These are phyloP conservation scores for Hydrotaea diabolus DNA, from an alignment of 2,888 invertebrate species.

Conservation along the genomic window DNA sequence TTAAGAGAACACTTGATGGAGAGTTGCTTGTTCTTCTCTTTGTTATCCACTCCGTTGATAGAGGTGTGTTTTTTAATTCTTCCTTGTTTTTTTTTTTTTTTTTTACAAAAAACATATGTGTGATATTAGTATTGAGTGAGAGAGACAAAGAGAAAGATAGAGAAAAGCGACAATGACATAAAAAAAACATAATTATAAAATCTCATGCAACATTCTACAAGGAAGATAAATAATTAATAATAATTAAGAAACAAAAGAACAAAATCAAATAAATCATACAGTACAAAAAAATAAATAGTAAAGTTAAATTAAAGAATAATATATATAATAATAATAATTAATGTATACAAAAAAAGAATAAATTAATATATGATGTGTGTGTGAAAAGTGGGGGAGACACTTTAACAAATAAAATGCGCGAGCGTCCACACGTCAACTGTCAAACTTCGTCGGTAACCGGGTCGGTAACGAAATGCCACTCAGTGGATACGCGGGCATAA, in stretches of 20 bases:
- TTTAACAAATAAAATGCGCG: background rate
- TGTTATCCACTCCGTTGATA: too few species aligned
- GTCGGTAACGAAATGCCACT: too few species aligned
- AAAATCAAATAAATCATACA: slow-evolving; percentile 55
- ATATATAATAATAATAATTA: slow-evolving; percentile 7
- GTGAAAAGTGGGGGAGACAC: background rate
- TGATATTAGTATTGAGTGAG: slow-evolving; percentile 64
- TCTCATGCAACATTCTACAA: slow-evolving; percentile 80
- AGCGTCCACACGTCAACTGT: background rate
- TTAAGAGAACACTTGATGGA: too few species aligned
- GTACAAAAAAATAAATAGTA: slow-evolving; percentile 12
- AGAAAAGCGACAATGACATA: slow-evolving; percentile 76
- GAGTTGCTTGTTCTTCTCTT: too few species aligned
- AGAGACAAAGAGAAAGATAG: slow-evolving; percentile 60
- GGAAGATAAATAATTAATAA: slow-evolving; percentile 68
- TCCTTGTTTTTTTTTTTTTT: background rate
- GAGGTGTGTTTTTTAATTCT: background rate
- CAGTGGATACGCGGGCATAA: too few species aligned
- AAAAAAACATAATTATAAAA: slow-evolving; percentile 80
- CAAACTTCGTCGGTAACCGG: background rate
- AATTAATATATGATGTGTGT: background rate
- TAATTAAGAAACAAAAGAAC: slow-evolving; percentile 40
- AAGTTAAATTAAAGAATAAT: slow-evolving; percentile 26
- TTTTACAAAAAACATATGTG: slow-evolving; percentile 22
- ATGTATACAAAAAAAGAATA: slow-evolving; percentile 28